Conservation (phyloP, 2,888 invertebrate genomes). For the Drosophila rubida region DNA sequence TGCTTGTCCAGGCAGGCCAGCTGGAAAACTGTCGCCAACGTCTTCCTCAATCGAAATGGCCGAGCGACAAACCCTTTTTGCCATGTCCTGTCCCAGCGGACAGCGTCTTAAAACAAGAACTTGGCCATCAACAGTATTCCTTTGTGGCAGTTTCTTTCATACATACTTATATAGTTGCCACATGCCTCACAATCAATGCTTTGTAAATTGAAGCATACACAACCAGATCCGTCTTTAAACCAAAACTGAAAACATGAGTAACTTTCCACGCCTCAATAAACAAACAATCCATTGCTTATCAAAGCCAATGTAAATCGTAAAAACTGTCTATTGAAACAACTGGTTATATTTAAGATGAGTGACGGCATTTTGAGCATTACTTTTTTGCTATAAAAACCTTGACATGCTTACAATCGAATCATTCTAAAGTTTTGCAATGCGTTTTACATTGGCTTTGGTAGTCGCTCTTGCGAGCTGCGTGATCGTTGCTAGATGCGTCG, state of each 20-base stretch:
- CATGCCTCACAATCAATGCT: not conserved
- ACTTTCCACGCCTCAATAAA: not conserved
- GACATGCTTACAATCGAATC: no score
- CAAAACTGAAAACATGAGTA: not conserved
- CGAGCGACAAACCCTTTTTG: constrained; percentile 34
- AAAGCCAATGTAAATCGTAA: not conserved
- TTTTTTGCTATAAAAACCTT: no score
- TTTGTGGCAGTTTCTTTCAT: not conserved
- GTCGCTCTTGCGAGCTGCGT: not conserved
- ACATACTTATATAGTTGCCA: not conserved
- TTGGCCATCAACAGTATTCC: constrained; percentile 6
- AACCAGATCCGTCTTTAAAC: not conserved
- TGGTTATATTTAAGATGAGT: not conserved
- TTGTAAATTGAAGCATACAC: not conserved
- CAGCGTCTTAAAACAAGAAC: constrained; percentile 13
- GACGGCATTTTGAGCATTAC: not conserved
- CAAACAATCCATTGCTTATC: not conserved
- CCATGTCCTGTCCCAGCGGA: not conserved
- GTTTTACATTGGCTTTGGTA: not conserved
- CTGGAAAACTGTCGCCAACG: constrained; percentile 43
- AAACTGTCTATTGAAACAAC: not conserved
- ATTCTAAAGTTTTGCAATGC: no score
- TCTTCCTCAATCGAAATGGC: constrained; percentile 35
- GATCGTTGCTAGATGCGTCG: not conserved
- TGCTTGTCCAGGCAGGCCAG: constrained; percentile 35